phyloP scores from a whole-genome alignment of 2,113 vertebrate species.

The Muscicapa adusta region DNA sequence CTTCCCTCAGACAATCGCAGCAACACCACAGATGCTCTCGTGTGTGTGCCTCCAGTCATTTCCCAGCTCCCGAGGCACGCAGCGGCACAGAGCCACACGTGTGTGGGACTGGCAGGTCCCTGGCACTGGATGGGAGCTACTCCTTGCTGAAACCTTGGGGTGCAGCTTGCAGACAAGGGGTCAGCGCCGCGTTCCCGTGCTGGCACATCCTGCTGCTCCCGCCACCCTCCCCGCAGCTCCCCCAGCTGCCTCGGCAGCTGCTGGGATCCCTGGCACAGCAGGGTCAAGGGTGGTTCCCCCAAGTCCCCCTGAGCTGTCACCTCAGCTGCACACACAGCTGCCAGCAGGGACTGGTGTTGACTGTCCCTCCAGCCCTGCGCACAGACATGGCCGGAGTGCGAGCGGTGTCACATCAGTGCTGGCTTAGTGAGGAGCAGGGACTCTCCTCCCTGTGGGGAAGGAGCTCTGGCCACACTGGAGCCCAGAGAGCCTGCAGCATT shows the following conservation, averaged over 20 bases:
- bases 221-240: rapidly evolving
- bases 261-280: not conserved
- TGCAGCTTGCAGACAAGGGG: rapidly evolving
- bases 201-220: not conserved
- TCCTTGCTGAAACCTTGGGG: not conserved
- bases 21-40: not conserved
- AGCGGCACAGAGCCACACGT: rapidly evolving
- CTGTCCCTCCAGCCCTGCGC: not conserved
- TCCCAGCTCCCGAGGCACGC: rapidly evolving
- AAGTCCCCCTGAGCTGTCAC: not conserved
- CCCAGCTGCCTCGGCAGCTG: not conserved
- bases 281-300: not conserved
- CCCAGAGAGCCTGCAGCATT: rapidly evolving
- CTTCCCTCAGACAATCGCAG: not conserved
- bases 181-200: rapidly evolving
- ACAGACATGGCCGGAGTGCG: not conserved
- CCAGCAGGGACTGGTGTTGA: not conserved
- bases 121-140: not conserved
- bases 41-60: not conserved
- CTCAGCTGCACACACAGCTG: rapidly evolving
- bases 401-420: rapidly evolving
- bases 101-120: not conserved
- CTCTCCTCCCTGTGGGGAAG: not conserved
- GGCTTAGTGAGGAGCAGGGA: rapidly evolving
- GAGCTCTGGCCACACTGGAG: not conserved